Percentiles rank a stretch among this genome's conserved stretches.
Evolutionary conservation across 2,888 invertebrate species (phyloP).

Genomic region (Leucophenga montana): DNA sequence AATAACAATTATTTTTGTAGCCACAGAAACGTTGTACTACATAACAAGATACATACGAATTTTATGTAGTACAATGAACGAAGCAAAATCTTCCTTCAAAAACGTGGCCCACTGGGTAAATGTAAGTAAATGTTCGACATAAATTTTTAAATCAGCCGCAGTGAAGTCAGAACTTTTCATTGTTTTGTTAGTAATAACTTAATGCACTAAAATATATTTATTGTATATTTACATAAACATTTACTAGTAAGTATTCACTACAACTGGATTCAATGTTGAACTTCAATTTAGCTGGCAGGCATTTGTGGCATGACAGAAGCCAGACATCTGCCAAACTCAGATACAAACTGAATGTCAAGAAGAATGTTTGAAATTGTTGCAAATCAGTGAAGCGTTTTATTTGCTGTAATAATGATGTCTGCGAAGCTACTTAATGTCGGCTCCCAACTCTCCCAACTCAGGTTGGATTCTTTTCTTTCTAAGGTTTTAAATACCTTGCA

Average conservation of each 20-base stretch:
- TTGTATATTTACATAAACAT: neutral
- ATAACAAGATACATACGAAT: conserved; percentile 32
- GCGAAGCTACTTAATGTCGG: neutral
- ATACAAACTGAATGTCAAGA: neutral
- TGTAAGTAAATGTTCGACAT: conserved; percentile 59
- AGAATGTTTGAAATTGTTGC: neutral
- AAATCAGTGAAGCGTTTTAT: conserved; percentile 1
- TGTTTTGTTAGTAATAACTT: conserved; percentile 6
- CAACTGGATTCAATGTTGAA: conserved; percentile 5
- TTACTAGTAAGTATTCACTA: conserved; percentile 8
- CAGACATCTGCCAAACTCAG: neutral
- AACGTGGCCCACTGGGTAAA: conserved; percentile 15
- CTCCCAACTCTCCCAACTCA: no score
- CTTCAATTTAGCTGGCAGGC: neutral
- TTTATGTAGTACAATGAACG: conserved; percentile 1
- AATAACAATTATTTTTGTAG: conserved; percentile 64
- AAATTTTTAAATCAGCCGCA: conserved; percentile 57
- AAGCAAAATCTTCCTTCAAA: conserved; percentile 22
- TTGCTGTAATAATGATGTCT: neutral
- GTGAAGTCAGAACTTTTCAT: conserved; percentile 5
- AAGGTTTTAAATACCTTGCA: conserved; percentile 20
- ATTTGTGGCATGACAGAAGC: neutral
- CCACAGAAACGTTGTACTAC: conserved; percentile 66
- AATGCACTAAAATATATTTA: conserved; percentile 1
- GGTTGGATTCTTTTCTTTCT: neutral